Base-by-base conservation (phyloP, 2,113 vertebrate genomes). In the Xenopus borealis region DNA sequence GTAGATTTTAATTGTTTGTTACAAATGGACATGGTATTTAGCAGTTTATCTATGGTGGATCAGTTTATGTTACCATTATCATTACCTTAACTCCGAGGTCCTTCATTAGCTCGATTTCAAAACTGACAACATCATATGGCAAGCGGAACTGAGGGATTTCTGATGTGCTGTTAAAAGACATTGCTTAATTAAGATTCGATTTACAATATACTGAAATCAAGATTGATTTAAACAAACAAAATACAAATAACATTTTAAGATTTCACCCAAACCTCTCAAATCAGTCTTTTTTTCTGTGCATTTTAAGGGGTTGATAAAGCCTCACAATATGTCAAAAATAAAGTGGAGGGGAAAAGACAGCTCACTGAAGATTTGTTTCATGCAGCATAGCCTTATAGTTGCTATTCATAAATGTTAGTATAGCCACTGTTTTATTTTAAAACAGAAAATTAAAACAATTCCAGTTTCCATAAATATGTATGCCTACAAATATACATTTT, bases 141-240 rank as follows among this genome's bases (percentile, higher is more conserved):
- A 97, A 86, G 27, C 93, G 90, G 83, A 96, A 97, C 83, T 97
- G 94, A 73, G 95, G 94, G 71, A 96, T 97, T 90, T 97, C 95
- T 80, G 94, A 91, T 0, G 68, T 83, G 79, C 95, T 98, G 78
- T 23, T 82, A 78, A 66, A 66, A 72, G 8, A 66, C 19, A 68
- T 47, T n/a, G 14, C 14, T 3, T 50, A 50, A 50, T 50, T 50
- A 50, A 50, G 14, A 12, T 50, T 16, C 47, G 4, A 50, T 55
- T 55, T 55, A 55, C 17, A 55, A n/a, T 55, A 50, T 40, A 2
- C 47, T 4, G 2, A 50, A 16, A 12, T 12, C 47, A 50, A 50
- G 12, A 58, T 18, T 58, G 55, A 18, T 58, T 58, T 58, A 3
- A 16, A 50, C 11, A 13, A 50, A 50, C 11, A 16, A 3, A 50